Conservation (phyloP, 1,140 invertebrate genomes). For the Drosophila saltans region DNA sequence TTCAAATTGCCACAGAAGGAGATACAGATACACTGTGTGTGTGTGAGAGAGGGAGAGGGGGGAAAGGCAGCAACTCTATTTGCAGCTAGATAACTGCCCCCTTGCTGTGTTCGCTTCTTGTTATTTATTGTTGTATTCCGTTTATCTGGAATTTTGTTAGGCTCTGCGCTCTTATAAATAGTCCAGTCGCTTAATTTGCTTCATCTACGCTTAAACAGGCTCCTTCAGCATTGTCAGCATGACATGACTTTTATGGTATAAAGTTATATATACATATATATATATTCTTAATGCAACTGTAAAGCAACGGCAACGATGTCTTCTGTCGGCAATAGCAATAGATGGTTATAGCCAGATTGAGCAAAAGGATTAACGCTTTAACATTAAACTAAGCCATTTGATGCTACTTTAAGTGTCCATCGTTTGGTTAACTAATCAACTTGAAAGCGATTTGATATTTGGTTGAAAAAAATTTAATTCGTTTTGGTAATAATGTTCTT, state of each 20-base stretch:
- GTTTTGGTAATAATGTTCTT: too few relatives aligned
- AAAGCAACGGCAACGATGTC: background rate
- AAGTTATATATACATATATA: conserved; percentile 36
- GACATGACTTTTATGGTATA: conserved; percentile 59
- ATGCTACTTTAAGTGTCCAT: too few relatives aligned
- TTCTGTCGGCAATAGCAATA: background rate
- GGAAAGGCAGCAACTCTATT: background rate
- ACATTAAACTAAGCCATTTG: too few relatives aligned
- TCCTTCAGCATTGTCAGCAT: conserved; percentile 46
- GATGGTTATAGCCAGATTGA: conserved; percentile 2
- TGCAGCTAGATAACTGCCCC: conserved; percentile 21
- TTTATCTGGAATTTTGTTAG: conserved; percentile 39
- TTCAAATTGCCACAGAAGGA: conserved; percentile 9
- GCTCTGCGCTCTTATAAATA: conserved; percentile 17
- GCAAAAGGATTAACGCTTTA: conserved; percentile 1
- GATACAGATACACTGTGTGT: background rate
- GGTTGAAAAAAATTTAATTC: too few relatives aligned
- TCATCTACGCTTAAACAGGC: conserved; percentile 4
- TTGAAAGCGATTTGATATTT: too few relatives aligned
- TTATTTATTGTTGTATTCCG: conserved; percentile 54
- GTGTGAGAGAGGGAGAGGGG: background rate
- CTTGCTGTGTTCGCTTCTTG: conserved; percentile 45
- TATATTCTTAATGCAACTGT: conserved; percentile 26
- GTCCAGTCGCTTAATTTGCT: conserved; percentile 50
- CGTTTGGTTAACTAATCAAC: too few relatives aligned